Percentiles rank a stretch among this genome's conserved stretches.
Conservation (phyloP, 2,888 invertebrate species). For the Ochropleura plecta region DNA sequence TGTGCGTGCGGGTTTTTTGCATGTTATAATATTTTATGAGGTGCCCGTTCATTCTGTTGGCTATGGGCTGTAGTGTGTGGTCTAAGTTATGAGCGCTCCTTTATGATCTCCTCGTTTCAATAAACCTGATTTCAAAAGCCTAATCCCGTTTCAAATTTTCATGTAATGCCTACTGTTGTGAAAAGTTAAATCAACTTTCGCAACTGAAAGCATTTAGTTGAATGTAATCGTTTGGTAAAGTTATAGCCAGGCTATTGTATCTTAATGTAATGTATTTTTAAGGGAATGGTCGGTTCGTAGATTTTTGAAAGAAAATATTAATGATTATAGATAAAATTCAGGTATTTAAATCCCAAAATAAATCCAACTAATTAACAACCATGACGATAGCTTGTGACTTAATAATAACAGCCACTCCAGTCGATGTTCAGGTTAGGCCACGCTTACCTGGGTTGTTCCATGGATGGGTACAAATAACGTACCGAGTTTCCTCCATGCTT, state of each 20-base stretch:
- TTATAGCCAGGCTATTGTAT: not conserved
- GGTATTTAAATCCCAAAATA: not conserved
- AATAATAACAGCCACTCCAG: no score
- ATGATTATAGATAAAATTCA: not conserved
- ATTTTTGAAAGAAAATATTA: not conserved
- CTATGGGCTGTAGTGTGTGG: conserved; percentile 43
- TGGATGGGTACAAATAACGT: no score
- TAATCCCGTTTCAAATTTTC: not conserved
- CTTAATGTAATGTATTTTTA: not conserved
- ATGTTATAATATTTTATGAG: conserved; percentile 84
- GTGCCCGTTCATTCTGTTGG: conserved; percentile 71
- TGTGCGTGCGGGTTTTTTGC: conserved; percentile 77
- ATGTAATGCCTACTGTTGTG: not conserved
- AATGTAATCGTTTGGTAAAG: not conserved
- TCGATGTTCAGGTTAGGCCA: no score
- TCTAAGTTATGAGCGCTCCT: conserved; percentile 48
- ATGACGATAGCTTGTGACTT: no score
- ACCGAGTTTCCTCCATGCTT: no score
- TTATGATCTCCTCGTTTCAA: no score
- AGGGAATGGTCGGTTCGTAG: not conserved
- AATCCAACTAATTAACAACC: not conserved
- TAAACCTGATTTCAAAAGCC: not conserved
- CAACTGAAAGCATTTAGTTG: not conserved
- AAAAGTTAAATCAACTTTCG: not conserved
- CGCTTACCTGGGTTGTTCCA: no score